Base-by-base conservation (phyloP, 2,888 invertebrate genomes). In the Acanthosepion lycidas region DNA sequence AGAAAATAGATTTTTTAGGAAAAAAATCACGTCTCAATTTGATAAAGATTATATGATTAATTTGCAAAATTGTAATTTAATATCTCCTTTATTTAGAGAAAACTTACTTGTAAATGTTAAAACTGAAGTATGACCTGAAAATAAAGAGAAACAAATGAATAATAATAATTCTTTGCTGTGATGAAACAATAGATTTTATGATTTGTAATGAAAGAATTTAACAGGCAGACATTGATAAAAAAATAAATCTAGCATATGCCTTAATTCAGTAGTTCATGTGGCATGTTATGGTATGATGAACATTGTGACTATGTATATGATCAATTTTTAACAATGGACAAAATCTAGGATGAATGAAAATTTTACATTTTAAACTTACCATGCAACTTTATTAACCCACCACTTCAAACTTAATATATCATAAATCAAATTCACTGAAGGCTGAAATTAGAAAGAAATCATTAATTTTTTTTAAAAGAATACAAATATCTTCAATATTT, bases 341-440 rank as follows among this genome's bases (percentile, higher is more conserved):
- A 95, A 42, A 92, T 26, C n/a, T 48, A 26, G 23, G 26, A 92
- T 26, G 0, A 59, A 59, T 59, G 23, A 59, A 59, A 59, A 59
- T 23, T 23, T 4, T 59, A 6, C 15, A 51, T 93, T 53, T 51
- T 26, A n/a, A 91, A 96, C 96, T 95, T 95, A 96, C 97, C 97
- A 97, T 78, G 96, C 95, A 51, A 97, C 95, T 53, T 97, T 96
- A 94, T 96, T 96, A 4, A 96, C 96, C 97, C 97, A 97, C 97
- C 97, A 97, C 95, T 96, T 96, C 42, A 96, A 95, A 20, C 96
- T 96, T 53, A 97, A 95, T 51, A 96, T 95, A 53, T 97, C 97
- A 95, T 95, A 97, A 49, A 97, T 94, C 94, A 96, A 93, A 94
- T 95, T 96, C 33, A 96, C 55, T n/a, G 96, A 96, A 42, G 96